A percentile compares a stretch with the other conserved stretches of the same genome.
Evolutionary conservation across 2,888 invertebrate genomes (phyloP).

Genomic region (Cheilosia grossa): DNA sequence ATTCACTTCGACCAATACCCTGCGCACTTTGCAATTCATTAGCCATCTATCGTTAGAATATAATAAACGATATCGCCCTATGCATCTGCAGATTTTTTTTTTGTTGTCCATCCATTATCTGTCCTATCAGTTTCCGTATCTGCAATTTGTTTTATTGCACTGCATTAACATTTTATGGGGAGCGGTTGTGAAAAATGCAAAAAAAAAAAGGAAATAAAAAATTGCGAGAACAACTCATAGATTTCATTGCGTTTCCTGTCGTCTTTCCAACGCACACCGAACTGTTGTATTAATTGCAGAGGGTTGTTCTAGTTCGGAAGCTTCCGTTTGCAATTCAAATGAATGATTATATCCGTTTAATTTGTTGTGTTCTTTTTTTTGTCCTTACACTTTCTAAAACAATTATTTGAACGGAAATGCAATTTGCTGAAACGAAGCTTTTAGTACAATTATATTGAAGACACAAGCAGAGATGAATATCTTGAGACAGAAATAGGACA

Average conservation of each 20-base stretch:
- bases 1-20: not conserved
- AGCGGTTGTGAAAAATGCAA: constrained; percentile 10
- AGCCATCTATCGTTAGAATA: not conserved
- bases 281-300: constrained; percentile 50
- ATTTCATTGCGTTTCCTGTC: constrained; percentile 53
- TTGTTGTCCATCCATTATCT: constrained; percentile 38
- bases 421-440: constrained; percentile 45
- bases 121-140: constrained; percentile 22
- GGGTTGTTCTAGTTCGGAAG: constrained; percentile 26
- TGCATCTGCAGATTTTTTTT: constrained; percentile 22
- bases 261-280: constrained; percentile 42
- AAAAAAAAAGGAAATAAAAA: not conserved
- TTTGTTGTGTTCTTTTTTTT: constrained; percentile 4
- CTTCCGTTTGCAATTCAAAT: constrained; percentile 69
- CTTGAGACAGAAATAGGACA: constrained; percentile 54
- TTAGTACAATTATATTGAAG: constrained; percentile 56
- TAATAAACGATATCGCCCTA: constrained; percentile 36
- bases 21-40: not conserved
- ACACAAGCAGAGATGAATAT: constrained; percentile 5
- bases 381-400: constrained; percentile 44
- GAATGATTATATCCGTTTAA: constrained; percentile 49
- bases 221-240: not conserved
- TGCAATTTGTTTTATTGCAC: constrained; percentile 56
- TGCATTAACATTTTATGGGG: constrained; percentile 46
- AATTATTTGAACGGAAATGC: constrained; percentile 66